Percentiles rank a stretch among this genome's conserved stretches.
These are phyloP conservation scores for Atlantisia rogersi DNA, from an alignment of 2,113 vertebrate species.

Conservation along the genomic window DNA sequence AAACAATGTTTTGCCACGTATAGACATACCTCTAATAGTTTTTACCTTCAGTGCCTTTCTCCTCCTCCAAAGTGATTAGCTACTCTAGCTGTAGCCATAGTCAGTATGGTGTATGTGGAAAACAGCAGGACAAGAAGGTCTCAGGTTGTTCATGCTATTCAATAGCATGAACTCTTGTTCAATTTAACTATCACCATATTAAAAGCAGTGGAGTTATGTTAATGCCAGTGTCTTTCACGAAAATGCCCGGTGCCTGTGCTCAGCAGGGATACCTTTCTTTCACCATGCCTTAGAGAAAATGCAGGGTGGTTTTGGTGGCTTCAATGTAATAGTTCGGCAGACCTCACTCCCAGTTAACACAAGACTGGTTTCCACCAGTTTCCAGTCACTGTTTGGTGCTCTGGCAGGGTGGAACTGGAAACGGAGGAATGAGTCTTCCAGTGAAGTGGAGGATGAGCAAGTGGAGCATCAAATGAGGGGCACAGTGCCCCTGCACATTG, in stretches of 20 bases:
- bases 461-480: neutral
- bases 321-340: neutral
- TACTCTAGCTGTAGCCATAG: neutral
- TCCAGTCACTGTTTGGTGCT: neutral
- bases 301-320: neutral
- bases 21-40: neutral
- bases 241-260: rapidly evolving
- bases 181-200: neutral
- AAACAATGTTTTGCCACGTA: neutral
- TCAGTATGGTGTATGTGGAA: neutral
- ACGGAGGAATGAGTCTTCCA: neutral
- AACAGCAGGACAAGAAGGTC: neutral
- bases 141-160: neutral
- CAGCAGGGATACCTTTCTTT: neutral
- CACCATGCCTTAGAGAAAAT: neutral
- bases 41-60: neutral
- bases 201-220: neutral
- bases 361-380: neutral
- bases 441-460: neutral
- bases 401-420: neutral
- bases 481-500: rapidly evolving
- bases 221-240: neutral
- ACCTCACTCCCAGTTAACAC: neutral
- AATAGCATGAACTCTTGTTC: neutral
- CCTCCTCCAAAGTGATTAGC: neutral